Evolutionary conservation across 2,888 invertebrate species (phyloP).

Genomic region (Synanthedon andrenaeformis): DNA sequence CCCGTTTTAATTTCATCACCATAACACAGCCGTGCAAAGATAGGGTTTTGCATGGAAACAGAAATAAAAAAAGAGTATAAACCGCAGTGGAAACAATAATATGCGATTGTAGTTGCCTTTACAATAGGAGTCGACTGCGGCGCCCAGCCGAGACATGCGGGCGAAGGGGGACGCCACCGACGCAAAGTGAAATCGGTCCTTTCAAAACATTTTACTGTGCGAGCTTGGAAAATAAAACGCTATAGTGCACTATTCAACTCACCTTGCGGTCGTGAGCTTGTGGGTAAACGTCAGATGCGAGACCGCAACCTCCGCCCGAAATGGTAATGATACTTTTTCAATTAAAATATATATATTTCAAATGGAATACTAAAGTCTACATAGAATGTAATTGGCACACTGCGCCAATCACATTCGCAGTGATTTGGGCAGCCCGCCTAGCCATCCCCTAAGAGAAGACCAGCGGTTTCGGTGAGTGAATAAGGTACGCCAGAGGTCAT

Average conservation of each 20-base stretch:
- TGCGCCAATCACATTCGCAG: too few relatives aligned
- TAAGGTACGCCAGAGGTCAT: too few relatives aligned
- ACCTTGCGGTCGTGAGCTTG: slow-evolving; percentile 22
- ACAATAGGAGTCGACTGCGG: slow-evolving; percentile 41
- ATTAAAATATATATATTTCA: too few relatives aligned
- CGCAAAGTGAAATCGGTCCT: slow-evolving; percentile 66
- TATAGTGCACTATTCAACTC: slow-evolving; percentile 41
- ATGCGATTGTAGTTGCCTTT: slow-evolving; percentile 60
- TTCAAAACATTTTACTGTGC: slow-evolving; percentile 63
- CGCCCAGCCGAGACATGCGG: slow-evolving; percentile 39
- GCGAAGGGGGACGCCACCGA: slow-evolving; percentile 21
- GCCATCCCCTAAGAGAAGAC: too few relatives aligned
- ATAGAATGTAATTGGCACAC: too few relatives aligned
- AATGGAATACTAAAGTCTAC: too few relatives aligned
- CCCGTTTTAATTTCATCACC: slow-evolving; percentile 59
- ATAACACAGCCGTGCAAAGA: slow-evolving; percentile 54
- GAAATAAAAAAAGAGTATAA: slow-evolving; percentile 54
- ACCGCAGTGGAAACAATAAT: slow-evolving; percentile 59
- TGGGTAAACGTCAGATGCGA: slow-evolving; percentile 15
- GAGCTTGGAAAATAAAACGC: slow-evolving; percentile 55
- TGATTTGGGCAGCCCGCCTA: too few relatives aligned
- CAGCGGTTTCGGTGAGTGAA: too few relatives aligned
- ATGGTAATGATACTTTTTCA: too few relatives aligned
- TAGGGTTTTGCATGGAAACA: slow-evolving; percentile 51
- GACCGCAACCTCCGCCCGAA: not conserved